Conservation (phyloP, 2,888 invertebrate genomes). For the Phorcus lineatus region DNA sequence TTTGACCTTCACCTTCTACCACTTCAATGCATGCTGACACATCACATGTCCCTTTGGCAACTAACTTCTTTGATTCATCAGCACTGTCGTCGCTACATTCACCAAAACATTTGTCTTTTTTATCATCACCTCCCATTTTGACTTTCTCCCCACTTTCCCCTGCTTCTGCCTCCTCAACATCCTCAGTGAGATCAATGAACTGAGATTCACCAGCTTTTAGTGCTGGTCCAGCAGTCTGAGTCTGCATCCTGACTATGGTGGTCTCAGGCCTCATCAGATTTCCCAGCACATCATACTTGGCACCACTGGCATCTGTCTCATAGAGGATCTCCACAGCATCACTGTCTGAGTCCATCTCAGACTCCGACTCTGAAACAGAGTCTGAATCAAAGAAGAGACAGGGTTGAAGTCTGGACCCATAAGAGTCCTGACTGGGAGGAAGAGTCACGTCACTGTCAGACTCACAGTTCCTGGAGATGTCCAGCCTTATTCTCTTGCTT, state of each 20-base stretch:
- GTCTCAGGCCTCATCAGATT: not conserved
- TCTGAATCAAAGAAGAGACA: not conserved
- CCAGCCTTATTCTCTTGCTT: not conserved
- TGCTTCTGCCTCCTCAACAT: not conserved
- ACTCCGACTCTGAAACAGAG: not conserved
- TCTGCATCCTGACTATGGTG: not conserved
- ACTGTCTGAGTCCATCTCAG: slow-evolving; percentile 2
- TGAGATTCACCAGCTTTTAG: not conserved
- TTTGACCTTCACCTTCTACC: not conserved
- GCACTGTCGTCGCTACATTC: not conserved
- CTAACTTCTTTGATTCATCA: not conserved
- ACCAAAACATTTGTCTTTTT: not conserved
- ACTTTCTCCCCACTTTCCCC: not conserved
- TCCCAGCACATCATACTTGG: not conserved
- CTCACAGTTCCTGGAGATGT: slow-evolving; percentile 1
- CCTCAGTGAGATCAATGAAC: not conserved
- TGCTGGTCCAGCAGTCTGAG: not conserved
- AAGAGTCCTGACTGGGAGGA: slow-evolving; percentile 8
- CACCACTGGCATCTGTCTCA: slow-evolving; percentile 18
- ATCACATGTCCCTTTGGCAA: not conserved
- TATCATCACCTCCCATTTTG: not conserved
- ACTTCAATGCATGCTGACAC: not conserved
- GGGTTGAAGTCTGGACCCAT: not conserved
- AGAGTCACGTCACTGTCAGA: slow-evolving; percentile 22
- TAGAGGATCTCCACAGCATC: slow-evolving; percentile 13